Evolutionary conservation across 1,140 invertebrate species (phyloP), one percentile per base, ranked within the genome.

Genomic region (Homarus americanus): DNA sequence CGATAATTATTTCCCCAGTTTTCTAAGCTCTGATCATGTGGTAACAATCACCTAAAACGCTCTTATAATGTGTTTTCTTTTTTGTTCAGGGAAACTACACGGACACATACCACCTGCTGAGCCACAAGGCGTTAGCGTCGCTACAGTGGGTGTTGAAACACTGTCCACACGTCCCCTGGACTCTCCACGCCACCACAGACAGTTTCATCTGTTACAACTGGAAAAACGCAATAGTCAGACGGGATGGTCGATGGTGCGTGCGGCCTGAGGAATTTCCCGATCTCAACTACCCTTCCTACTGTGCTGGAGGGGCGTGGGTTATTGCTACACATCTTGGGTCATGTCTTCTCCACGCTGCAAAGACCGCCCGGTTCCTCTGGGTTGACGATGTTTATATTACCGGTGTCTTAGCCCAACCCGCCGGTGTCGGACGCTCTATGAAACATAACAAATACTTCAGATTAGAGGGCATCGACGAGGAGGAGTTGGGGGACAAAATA

Each of bases 31-130:
- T n/a, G n/a, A n/a, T n/a, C n/a, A n/a, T n/a, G n/a, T n/a, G n/a
- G n/a, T n/a, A n/a, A n/a, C n/a, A n/a, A n/a, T n/a, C n/a, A n/a
- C n/a, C n/a, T n/a, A n/a, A n/a, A n/a, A n/a, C n/a, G n/a, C n/a
- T n/a, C n/a, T n/a, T n/a, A n/a, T n/a, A n/a, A n/a, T n/a, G 4
- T 2, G 2, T 58, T 58, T 58, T 17, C n/a, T 49, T 86, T 38
- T n/a, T n/a, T n/a, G n/a, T n/a, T n/a, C 83, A 85, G 83, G 83
- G 83, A 49, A 49, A 85, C 83, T 85, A 85, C 66, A 44, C 5
- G 20, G 83, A 85, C 83, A 5, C 41, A 66, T 85, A 85, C 72
- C 66, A 36, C 36, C 69, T 85, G 2, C 66, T 85, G 38, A 85
- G 83, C 40, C 73, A 85, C 83, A 85, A 85, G 69, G 83, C 38